Conservation (phyloP, 2,888 invertebrate species). For the Griposia aprilina region DNA sequence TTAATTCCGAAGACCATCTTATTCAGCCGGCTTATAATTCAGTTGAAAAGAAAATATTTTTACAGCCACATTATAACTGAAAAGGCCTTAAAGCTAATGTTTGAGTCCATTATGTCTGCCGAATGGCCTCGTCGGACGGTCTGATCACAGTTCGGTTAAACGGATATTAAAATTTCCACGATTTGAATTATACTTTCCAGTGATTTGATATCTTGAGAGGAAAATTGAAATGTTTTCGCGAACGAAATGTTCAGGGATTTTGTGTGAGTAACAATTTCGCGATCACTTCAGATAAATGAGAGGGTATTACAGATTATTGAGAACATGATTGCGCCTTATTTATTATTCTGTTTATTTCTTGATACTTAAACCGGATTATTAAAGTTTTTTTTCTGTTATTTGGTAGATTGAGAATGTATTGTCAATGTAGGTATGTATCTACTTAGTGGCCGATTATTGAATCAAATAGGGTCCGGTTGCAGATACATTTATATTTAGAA, state of each 20-base stretch:
- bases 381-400: slow-evolving; percentile 11
- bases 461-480: no score
- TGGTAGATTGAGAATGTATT: background rate
- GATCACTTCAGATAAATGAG: slow-evolving; percentile 47
- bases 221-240: slow-evolving; percentile 64
- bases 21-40: slow-evolving; percentile 34
- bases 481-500: background rate
- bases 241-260: slow-evolving; percentile 53
- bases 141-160: slow-evolving; percentile 62
- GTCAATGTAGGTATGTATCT: background rate
- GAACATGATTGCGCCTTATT: slow-evolving; percentile 34
- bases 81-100: slow-evolving; percentile 75
- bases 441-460: background rate
- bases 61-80: slow-evolving; percentile 68
- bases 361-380: slow-evolving; percentile 30
- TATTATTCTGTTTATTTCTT: slow-evolving; percentile 11
- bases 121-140: slow-evolving; percentile 56
- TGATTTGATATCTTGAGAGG: slow-evolving; percentile 54
- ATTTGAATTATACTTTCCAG: slow-evolving; percentile 62
- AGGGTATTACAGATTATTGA: slow-evolving; percentile 48
- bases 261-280: slow-evolving; percentile 31
- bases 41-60: slow-evolving; percentile 59
- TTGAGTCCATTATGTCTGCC: slow-evolving; percentile 74
- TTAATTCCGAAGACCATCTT: slow-evolving; percentile 37
- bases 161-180: slow-evolving; percentile 71